Conservation (phyloP, 2,113 vertebrate genomes). For the Chloroceryle aenea region DNA sequence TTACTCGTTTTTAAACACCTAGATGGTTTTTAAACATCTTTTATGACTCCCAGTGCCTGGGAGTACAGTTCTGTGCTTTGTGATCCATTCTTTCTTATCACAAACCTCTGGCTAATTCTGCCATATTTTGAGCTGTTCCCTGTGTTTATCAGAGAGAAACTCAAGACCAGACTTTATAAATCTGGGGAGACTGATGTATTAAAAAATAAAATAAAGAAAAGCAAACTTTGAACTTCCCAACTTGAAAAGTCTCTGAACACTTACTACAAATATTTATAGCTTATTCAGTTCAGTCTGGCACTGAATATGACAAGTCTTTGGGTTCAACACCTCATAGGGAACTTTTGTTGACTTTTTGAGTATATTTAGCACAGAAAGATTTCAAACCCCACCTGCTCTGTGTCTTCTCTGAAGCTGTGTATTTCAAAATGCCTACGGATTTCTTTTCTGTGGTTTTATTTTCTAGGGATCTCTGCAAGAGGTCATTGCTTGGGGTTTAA, state of each 20-base stretch:
- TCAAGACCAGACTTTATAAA: not conserved
- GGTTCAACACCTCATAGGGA: not conserved
- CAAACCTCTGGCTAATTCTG: not conserved
- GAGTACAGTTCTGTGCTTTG: not conserved
- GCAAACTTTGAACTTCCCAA: not conserved
- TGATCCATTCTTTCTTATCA: not conserved
- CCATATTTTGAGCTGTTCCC: not conserved
- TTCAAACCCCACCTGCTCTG: not conserved
- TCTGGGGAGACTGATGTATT: not conserved
- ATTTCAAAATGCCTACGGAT: not conserved
- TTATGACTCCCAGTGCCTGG: not conserved
- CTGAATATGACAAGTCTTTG: not conserved
- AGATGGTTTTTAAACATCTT: not conserved
- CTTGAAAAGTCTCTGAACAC: not conserved
- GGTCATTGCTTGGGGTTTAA: conserved; percentile 94
- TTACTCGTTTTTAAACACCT: no score
- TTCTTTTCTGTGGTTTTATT: not conserved
- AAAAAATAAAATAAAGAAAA: no score
- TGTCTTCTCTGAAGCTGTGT: not conserved
- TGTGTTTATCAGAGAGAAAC: not conserved
- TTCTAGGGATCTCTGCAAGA: conserved; percentile 92
- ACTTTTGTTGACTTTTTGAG: not conserved
- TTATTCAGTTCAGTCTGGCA: not conserved
- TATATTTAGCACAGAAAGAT: not conserved
- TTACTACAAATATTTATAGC: not conserved